These are phyloP conservation scores for Crypturellus tataupa DNA, from an alignment of 2,797 vertebrate genomes.

Conservation along the genomic window DNA sequence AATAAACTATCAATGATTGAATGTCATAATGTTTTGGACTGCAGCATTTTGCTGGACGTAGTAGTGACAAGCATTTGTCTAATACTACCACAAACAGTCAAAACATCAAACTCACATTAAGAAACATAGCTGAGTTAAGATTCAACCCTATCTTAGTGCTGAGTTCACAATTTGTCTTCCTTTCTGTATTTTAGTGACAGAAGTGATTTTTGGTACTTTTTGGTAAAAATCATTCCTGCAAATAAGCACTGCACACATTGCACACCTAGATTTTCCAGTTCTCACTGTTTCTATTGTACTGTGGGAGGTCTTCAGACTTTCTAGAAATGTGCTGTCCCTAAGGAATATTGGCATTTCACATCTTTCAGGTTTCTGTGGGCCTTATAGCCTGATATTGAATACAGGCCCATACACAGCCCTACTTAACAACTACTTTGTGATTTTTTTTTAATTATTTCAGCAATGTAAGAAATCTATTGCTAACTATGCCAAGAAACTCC, in stretches of 20 bases:
- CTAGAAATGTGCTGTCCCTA: background rate
- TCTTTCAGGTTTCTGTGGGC: background rate
- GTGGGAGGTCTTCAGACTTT: background rate
- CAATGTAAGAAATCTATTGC: background rate
- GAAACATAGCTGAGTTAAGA: background rate
- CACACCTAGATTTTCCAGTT: background rate
- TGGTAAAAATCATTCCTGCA: background rate
- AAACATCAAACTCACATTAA: background rate
- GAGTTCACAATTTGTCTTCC: background rate
- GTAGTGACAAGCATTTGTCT: background rate
- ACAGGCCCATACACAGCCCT: background rate
- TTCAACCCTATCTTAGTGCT: background rate
- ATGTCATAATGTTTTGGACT: background rate
- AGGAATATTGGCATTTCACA: background rate
- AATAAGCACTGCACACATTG: background rate
- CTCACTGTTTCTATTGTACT: background rate
- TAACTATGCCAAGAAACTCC: fast-evolving
- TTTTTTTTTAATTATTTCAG: background rate
- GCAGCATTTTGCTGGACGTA: background rate
- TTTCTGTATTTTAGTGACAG: background rate
- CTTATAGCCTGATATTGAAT: background rate
- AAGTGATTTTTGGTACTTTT: background rate
- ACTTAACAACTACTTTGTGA: background rate
- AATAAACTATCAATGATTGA: background rate
- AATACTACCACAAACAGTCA: background rate